Conservation (phyloP, 1,140 invertebrate species). For the Choristoneura fumiferana region DNA sequence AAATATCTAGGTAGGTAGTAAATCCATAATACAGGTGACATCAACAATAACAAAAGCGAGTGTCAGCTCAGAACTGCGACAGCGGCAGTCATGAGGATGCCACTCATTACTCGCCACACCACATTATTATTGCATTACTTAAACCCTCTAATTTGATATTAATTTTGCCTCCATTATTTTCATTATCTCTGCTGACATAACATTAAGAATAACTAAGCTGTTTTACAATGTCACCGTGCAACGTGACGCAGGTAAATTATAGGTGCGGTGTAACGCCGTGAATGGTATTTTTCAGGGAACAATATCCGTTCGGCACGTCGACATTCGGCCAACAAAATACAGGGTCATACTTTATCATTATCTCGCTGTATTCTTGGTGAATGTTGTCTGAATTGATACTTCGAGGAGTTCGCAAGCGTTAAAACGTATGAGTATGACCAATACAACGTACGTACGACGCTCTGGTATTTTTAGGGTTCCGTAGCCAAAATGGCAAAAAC, state of each 20-base stretch:
- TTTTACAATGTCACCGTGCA: conserved; percentile 61
- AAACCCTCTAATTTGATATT: conserved; percentile 70
- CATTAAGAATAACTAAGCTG: conserved; percentile 61
- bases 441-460: too few species aligned
- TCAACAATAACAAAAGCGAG: conserved; percentile 18
- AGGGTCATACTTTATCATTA: background rate
- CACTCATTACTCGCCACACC: conserved; percentile 45
- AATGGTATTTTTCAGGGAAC: conserved; percentile 58
- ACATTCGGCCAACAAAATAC: background rate
- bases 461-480: too few species aligned
- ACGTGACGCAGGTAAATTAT: conserved; percentile 62
- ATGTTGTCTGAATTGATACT: background rate
- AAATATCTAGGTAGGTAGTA: conserved; percentile 1
- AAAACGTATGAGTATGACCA: too few species aligned
- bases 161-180: conserved; percentile 72
- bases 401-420: too few species aligned
- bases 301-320: conserved; percentile 41
- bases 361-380: background rate
- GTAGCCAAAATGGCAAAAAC: too few species aligned
- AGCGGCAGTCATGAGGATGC: conserved; percentile 40
- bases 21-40: conserved; percentile 8
- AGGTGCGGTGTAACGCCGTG: conserved; percentile 43
- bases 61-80: background rate
- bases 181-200: conserved; percentile 64
- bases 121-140: conserved; percentile 66